Conservation (phyloP, 1,140 invertebrate species). For the Trichogramma pretiosum region DNA sequence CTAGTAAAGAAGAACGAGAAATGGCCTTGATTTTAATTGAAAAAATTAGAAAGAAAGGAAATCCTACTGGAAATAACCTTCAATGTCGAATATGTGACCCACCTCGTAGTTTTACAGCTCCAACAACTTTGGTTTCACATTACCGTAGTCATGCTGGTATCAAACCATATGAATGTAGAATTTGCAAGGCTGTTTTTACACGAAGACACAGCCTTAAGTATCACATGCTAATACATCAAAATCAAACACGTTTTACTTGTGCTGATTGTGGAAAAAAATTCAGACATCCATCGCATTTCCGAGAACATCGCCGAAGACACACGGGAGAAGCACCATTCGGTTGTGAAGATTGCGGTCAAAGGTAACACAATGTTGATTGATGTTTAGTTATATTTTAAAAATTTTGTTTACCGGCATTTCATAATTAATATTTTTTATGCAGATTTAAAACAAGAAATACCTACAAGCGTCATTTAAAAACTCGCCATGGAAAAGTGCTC, state of each 20-base stretch:
- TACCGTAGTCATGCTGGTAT: constrained; percentile 61
- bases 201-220: constrained; percentile 60
- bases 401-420: neutral
- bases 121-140: constrained; percentile 57
- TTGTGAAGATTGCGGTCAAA: constrained; percentile 55
- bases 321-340: constrained; percentile 60
- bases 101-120: constrained; percentile 56
- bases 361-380: too few species aligned
- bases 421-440: constrained; percentile 17
- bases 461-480: constrained; percentile 56
- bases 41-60: constrained; percentile 42
- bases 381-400: constrained; percentile 3
- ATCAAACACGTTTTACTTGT: constrained; percentile 58
- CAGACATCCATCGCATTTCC: constrained; percentile 60
- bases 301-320: constrained; percentile 56
- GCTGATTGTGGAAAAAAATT: constrained; percentile 57
- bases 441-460: constrained; percentile 59
- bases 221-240: constrained; percentile 60
- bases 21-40: constrained; percentile 46
- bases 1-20: constrained; percentile 45
- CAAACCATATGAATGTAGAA: constrained; percentile 56
- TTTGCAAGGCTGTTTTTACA: constrained; percentile 57
- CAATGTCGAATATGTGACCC: constrained; percentile 56
- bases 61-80: constrained; percentile 43
- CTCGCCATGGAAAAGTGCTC: constrained; percentile 54